A percentile compares a stretch with the other conserved stretches of the same genome.
phyloP scores from a whole-genome alignment of 2,797 vertebrate genomes.

The Dendrocincla fuliginosa region DNA sequence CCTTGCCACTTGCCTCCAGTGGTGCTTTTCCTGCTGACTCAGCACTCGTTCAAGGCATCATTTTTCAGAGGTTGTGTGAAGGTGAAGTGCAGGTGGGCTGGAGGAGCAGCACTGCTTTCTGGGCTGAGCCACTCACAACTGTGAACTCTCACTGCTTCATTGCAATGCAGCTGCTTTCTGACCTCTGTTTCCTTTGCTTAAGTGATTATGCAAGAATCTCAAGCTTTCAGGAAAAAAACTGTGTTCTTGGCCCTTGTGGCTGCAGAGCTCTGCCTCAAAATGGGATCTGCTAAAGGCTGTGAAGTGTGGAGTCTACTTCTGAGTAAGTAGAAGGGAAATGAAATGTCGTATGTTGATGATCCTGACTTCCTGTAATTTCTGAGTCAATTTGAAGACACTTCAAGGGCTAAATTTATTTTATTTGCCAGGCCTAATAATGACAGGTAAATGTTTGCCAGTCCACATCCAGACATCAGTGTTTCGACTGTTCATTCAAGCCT shows the following conservation, averaged over 20 bases:
- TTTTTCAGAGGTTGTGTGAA: not conserved
- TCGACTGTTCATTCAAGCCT: not conserved
- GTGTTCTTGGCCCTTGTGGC: not conserved
- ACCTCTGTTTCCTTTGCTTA: not conserved
- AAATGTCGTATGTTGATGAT: not conserved
- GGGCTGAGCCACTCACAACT: not conserved
- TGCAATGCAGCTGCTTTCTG: not conserved
- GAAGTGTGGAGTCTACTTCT: not conserved
- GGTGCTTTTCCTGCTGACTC: not conserved
- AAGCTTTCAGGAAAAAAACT: not conserved
- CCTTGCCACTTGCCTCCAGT: rapidly evolving
- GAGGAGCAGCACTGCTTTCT: not conserved
- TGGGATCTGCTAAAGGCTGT: not conserved
- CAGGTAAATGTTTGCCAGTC: not conserved
- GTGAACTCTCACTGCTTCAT: not conserved
- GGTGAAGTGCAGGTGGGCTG: not conserved
- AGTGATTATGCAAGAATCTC: not conserved
- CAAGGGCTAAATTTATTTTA: not conserved
- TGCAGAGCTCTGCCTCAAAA: not conserved
- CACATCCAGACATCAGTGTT: not conserved
- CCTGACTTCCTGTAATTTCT: not conserved
- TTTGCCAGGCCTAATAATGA: not conserved
- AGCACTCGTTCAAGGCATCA: rapidly evolving
- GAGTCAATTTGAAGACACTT: not conserved
- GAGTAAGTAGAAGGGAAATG: not conserved